Conservation (phyloP, 2,888 invertebrate species). For the Troides aeacus region DNA sequence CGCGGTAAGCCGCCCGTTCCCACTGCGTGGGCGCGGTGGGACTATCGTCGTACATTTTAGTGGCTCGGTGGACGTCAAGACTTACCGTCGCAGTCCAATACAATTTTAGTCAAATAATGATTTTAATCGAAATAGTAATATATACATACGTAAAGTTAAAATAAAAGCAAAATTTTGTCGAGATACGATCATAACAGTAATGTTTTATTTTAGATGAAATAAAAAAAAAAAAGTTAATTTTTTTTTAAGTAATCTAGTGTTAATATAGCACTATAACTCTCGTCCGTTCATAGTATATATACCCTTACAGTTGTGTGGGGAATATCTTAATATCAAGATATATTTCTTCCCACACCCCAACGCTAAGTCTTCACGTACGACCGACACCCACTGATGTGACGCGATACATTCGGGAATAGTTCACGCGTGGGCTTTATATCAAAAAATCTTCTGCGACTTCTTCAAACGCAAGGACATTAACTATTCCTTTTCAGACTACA, state of each 20-base stretch:
- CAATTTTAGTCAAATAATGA: neutral
- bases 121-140: neutral
- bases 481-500: neutral
- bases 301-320: neutral
- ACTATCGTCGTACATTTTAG: neutral
- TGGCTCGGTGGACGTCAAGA: neutral
- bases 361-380: neutral
- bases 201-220: too few relatives aligned
- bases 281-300: too few relatives aligned
- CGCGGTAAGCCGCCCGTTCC: conserved; percentile 59
- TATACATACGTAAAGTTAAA: too few relatives aligned
- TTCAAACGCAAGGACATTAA: neutral
- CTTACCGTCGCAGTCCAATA: neutral
- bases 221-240: too few relatives aligned
- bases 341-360: neutral
- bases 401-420: conserved; percentile 2
- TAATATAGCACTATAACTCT: neutral
- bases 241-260: neutral
- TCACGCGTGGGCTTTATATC: conserved; percentile 21
- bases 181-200: too few relatives aligned
- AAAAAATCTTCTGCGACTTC: conserved; percentile 12
- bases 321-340: neutral
- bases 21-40: conserved; percentile 39
- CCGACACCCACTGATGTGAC: neutral
- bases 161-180: too few relatives aligned